A percentile compares a stretch with the other conserved stretches of the same genome.
Evolutionary conservation across 2,888 invertebrate species (phyloP).

Genomic region (Nematopogon swammerdamellus): DNA sequence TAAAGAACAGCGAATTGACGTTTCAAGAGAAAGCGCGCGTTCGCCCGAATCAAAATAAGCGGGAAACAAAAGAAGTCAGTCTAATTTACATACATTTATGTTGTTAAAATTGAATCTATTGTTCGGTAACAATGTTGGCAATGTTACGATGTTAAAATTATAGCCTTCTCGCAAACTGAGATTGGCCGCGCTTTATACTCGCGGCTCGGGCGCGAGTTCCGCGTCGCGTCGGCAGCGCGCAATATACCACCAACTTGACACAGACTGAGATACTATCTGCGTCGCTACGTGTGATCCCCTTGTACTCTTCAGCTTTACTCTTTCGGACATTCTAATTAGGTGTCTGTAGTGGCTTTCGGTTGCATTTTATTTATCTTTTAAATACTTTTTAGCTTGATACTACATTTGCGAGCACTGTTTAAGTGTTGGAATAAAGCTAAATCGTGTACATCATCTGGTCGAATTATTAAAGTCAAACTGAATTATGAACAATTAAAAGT

Average conservation of each 20-base stretch:
- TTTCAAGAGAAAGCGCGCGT: background rate
- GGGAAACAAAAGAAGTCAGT: background rate
- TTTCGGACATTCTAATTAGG: too few species aligned
- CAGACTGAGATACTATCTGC: background rate
- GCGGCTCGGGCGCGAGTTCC: background rate
- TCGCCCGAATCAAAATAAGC: background rate
- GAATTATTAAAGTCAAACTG: too few species aligned
- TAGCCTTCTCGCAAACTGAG: background rate
- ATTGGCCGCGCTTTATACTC: background rate
- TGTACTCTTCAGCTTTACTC: background rate
- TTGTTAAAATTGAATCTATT: background rate
- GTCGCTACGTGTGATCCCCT: background rate
- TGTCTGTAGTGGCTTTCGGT: too few species aligned
- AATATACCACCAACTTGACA: background rate
- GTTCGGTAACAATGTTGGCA: background rate
- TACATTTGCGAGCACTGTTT: too few species aligned
- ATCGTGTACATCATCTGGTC: too few species aligned
- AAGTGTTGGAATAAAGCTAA: too few species aligned
- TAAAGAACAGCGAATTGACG: background rate
- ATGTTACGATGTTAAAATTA: background rate
- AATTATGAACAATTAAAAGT: too few species aligned
- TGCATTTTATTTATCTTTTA: too few species aligned
- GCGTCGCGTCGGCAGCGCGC: background rate
- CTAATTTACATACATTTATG: background rate
- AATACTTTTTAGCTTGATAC: too few species aligned